Evolutionary conservation across 2,797 vertebrate species (phyloP).

Genomic region (Coregonus ussuriensis): DNA sequence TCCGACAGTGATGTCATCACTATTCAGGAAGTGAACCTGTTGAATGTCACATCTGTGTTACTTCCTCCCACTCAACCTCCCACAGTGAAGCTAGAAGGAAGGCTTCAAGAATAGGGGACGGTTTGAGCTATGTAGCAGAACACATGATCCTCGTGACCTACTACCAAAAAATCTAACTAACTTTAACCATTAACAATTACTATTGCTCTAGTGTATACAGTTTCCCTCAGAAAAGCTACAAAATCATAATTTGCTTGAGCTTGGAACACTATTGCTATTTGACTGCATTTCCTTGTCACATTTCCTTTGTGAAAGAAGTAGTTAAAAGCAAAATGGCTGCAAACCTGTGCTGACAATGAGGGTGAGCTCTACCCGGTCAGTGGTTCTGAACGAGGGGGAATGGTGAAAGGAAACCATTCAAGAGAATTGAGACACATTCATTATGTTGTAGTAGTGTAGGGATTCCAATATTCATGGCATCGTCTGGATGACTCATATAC

Average conservation of each 20-base stretch:
- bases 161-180: too few relatives aligned
- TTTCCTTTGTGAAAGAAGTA: neutral
- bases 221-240: too few relatives aligned
- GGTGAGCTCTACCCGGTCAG: neutral
- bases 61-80: neutral
- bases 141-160: neutral
- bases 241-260: too few relatives aligned
- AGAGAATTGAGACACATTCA: neutral
- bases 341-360: neutral
- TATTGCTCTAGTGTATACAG: too few relatives aligned
- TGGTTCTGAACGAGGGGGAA: neutral
- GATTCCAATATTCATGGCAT: neutral
- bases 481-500: neutral
- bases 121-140: neutral
- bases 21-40: too few relatives aligned
- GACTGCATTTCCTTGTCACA: neutral
- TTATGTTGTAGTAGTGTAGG: neutral
- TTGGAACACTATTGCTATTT: too few relatives aligned
- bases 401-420: neutral
- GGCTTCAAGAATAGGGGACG: neutral
- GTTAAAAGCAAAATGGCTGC: neutral
- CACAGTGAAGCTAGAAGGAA: neutral
- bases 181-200: too few relatives aligned
- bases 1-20: too few relatives aligned
- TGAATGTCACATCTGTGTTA: neutral